phyloP scores from a whole-genome alignment of 2,797 vertebrate genomes.

The Miichthys miiuy region DNA sequence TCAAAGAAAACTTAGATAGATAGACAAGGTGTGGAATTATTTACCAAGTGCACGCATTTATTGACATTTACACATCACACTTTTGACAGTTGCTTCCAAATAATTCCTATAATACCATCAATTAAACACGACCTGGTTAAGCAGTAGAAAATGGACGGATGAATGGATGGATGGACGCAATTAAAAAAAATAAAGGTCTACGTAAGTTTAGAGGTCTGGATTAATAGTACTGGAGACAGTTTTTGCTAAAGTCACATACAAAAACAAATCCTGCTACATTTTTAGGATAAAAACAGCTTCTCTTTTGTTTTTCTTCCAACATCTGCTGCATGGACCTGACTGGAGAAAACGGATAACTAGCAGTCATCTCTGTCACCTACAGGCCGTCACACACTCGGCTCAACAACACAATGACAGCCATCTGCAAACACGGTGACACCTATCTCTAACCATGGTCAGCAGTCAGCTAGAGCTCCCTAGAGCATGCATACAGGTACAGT shows the following conservation, averaged over 20 bases:
- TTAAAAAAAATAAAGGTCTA: background rate
- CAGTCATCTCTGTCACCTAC: slow-evolving; percentile 51
- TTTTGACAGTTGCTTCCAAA: too few species aligned
- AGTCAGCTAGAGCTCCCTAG: slow-evolving; percentile 46
- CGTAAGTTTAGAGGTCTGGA: background rate
- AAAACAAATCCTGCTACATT: background rate
- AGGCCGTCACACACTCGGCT: slow-evolving; percentile 54
- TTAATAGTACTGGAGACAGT: background rate
- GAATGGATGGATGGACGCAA: background rate
- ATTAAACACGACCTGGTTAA: background rate
- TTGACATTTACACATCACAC: background rate
- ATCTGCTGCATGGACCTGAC: slow-evolving; percentile 13
- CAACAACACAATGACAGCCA: slow-evolving; percentile 61
- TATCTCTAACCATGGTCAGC: slow-evolving; percentile 45
- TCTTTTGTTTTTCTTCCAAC: slow-evolving; percentile 23
- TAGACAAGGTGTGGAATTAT: background rate
- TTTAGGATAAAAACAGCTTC: background rate
- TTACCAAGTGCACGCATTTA: background rate
- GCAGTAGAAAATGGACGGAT: background rate
- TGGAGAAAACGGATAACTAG: slow-evolving; percentile 42
- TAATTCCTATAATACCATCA: background rate
- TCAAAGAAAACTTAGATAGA: background rate
- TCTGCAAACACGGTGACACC: slow-evolving; percentile 67
- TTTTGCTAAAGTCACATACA: background rate
- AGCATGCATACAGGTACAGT: slow-evolving; percentile 28